Evolutionary conservation across 2,888 invertebrate species (phyloP).

Genomic region (Apantesis nais): DNA sequence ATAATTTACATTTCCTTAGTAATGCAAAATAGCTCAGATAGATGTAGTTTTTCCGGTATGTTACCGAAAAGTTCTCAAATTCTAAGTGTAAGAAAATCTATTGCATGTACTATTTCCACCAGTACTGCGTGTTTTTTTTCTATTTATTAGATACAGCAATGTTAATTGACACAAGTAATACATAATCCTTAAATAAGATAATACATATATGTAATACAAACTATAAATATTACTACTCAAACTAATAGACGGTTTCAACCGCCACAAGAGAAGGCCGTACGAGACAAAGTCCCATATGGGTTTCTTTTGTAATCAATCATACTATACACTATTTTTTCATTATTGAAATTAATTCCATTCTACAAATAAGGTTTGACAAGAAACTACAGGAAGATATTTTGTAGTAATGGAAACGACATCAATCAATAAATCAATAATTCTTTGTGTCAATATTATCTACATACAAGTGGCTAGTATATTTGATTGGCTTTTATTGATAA

Average conservation of each 20-base stretch:
- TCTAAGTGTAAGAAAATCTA: no score
- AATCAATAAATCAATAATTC: neutral
- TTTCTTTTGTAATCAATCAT: neutral
- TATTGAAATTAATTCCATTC: neutral
- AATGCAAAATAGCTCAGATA: no score
- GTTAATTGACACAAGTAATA: neutral
- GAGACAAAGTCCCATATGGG: neutral
- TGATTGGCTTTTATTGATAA: conserved; percentile 2
- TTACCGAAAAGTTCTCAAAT: no score
- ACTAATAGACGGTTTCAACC: no score
- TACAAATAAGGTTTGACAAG: neutral
- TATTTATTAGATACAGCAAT: neutral
- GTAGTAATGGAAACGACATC: neutral
- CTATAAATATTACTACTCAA: neutral
- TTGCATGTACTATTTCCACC: no score
- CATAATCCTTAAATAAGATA: neutral
- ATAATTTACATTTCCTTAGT: neutral
- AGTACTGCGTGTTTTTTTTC: no score
- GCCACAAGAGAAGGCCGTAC: neutral
- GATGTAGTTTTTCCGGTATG: no score
- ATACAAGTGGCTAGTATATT: neutral
- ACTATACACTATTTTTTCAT: neutral
- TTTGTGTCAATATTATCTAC: neutral
- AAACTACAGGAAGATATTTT: neutral
- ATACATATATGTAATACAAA: neutral